Conservation (phyloP, 2,113 vertebrate genomes). For the Phocoena sinus region DNA sequence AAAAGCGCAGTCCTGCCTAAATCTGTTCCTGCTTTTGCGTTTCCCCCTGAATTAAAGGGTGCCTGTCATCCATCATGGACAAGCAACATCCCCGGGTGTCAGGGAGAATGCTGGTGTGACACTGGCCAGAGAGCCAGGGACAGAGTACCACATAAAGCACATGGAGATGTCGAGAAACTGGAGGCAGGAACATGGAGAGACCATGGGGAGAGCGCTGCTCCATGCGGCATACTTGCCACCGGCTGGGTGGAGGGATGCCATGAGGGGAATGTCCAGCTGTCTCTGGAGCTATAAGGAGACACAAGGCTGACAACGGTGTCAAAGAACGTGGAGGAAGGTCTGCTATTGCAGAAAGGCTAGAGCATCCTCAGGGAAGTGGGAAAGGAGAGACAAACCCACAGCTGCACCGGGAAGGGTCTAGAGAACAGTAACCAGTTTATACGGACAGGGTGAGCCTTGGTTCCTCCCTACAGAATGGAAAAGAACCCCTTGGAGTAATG, state of each 20-base stretch:
- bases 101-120: fast-evolving
- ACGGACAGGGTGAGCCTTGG: neutral
- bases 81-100: neutral
- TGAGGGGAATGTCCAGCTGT: fast-evolving
- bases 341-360: neutral
- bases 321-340: no score
- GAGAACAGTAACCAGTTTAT: neutral
- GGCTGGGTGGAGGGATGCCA: fast-evolving
- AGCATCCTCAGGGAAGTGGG: neutral
- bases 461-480: neutral
- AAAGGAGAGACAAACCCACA: neutral
- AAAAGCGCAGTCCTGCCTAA: neutral
- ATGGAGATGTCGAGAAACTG: no score
- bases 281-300: neutral
- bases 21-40: neutral
- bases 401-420: neutral
- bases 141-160: neutral
- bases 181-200: fast-evolving
- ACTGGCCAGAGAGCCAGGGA: neutral
- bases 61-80: fast-evolving
- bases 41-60: no score
- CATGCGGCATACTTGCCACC: fast-evolving
- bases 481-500: neutral
- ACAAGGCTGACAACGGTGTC: neutral
- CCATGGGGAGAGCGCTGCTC: no score